Base-by-base conservation (phyloP, 2,113 vertebrate species). In the Epinephelus lanceolatus region DNA sequence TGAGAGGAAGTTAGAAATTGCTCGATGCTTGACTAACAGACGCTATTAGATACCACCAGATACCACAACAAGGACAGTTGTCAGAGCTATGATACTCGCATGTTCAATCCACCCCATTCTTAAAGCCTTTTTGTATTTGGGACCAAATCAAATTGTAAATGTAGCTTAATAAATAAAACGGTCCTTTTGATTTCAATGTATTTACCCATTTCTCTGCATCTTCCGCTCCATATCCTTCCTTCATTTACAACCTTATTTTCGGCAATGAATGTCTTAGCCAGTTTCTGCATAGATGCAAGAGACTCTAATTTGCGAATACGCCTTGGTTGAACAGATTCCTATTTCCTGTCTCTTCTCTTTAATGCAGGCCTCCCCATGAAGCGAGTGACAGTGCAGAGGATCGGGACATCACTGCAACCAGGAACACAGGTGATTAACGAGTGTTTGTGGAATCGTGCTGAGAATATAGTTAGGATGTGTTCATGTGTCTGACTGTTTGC, bases 381-480 rank as follows among this genome's bases (percentile, higher is more conserved):
- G 66, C 12, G 0, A 61, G 42, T 78, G 65, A 70, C 83, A 75
- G 69, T 8, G 45, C 42, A 55, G 59, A 76, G 30, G 19, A 66
- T 78, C 3, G 25, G 76, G 37, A 60, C 19, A 45, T 45, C 37
- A 10, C 42, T 68, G 13, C 17, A 59, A 17, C 82, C 57, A 19
- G 42, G 66, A 80, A 40, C 66, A 67, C 69, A 71, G 71, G 80
- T 78, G 77, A 87, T 87, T 87, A 85, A 82, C 19, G 25, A 76
- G 45, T 55, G 65, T 78, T 88, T 60, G 37, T 78, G 57, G 61
- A 78, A 57, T 25, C 80, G 55, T 83, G 84, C 63, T 51, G 73
- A 68, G 77, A 83, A 70, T 78, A 66, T 60, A 52, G 60, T 79
- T 42, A 1, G 45, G 21, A 19, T 73, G 33, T 51, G 47, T 72